Conservation (phyloP, 2,113 vertebrate species). For the Tursiops truncatus region DNA sequence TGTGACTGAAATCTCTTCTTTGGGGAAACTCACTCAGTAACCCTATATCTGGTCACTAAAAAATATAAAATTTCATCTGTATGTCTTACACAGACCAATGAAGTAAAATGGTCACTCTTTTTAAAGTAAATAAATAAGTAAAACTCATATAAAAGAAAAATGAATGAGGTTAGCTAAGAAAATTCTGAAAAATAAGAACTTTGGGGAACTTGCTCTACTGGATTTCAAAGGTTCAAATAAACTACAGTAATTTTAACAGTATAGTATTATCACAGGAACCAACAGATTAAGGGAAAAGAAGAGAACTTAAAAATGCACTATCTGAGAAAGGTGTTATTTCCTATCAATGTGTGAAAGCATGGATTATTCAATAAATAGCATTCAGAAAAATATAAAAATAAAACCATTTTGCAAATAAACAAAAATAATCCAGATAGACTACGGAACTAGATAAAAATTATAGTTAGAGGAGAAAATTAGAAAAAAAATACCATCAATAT, state of each 20-base stretch:
- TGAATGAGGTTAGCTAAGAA: neutral
- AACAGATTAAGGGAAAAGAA: neutral
- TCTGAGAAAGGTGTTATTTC: neutral
- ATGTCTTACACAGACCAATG: neutral
- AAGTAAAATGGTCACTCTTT: neutral
- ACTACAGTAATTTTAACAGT: neutral
- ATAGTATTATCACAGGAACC: neutral
- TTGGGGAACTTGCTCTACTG: neutral
- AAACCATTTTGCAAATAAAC: neutral
- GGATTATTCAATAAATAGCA: neutral
- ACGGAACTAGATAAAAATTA: neutral
- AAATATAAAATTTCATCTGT: neutral
- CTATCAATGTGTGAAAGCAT: neutral
- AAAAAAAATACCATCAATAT: neutral
- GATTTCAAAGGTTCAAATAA: neutral
- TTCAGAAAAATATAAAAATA: neutral
- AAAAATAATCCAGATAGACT: neutral
- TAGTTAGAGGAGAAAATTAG: neutral
- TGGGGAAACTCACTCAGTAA: neutral
- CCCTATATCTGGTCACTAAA: neutral
- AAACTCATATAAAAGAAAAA: neutral
- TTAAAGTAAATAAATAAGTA: neutral
- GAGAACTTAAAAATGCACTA: neutral
- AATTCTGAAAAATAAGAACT: neutral
- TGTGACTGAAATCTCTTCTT: neutral